Percentiles rank a stretch among this genome's conserved stretches.
phyloP scores from a whole-genome alignment of 2,113 vertebrate genomes.

The Dipodomys stephensi region DNA sequence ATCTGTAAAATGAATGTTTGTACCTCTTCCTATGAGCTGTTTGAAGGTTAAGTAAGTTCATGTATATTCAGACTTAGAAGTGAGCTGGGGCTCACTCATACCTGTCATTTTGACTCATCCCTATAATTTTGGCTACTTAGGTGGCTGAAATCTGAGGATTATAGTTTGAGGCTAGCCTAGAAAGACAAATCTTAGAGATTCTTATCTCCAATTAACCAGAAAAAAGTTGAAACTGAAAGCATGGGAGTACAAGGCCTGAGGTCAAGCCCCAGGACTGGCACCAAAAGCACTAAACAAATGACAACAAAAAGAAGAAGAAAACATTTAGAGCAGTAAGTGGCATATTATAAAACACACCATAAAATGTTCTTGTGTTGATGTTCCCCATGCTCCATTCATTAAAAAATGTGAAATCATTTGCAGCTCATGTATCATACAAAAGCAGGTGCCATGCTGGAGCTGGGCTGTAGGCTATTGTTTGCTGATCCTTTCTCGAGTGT shows the following conservation, averaged over 20 bases:
- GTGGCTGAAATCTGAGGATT: too few relatives aligned
- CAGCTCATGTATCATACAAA: background rate
- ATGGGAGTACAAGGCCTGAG: too few relatives aligned
- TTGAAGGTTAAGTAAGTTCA: conserved; percentile 41
- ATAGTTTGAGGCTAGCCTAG: too few relatives aligned
- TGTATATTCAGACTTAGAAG: background rate
- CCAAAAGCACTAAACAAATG: too few relatives aligned
- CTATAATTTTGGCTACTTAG: too few relatives aligned
- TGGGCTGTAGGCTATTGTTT: background rate
- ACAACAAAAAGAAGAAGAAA: background rate
- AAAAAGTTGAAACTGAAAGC: too few relatives aligned
- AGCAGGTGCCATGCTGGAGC: background rate
- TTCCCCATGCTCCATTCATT: background rate
- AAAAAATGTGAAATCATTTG: conserved; percentile 20
- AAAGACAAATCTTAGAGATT: too few relatives aligned
- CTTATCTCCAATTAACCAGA: too few relatives aligned
- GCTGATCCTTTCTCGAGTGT: background rate
- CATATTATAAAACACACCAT: background rate
- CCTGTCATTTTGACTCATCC: too few relatives aligned
- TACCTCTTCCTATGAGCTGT: background rate
- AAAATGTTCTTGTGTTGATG: background rate
- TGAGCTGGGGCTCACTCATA: too few relatives aligned
- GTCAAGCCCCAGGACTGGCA: too few relatives aligned
- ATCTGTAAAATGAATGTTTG: background rate
- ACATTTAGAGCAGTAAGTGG: background rate